Conservation (phyloP, 2,113 vertebrate genomes). For the Progne subis region DNA sequence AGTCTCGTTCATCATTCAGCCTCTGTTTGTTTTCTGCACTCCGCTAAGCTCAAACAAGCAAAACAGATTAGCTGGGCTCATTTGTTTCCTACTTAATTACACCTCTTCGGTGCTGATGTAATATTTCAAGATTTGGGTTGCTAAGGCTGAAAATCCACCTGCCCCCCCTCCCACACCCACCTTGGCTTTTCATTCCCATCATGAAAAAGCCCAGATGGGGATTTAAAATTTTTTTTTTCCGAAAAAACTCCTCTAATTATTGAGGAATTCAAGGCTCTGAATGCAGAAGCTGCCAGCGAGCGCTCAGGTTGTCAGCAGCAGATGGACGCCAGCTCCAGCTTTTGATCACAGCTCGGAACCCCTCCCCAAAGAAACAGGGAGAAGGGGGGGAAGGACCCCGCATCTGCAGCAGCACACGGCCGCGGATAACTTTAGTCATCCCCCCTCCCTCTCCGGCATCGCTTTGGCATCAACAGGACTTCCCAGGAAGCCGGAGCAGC, state of each 20-base stretch:
- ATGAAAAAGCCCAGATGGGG: slow-evolving; percentile 62
- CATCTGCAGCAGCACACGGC: slow-evolving; percentile 34
- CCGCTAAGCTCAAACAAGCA: slow-evolving; percentile 63
- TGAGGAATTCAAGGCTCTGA: slow-evolving; percentile 38
- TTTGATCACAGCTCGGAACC: slow-evolving; percentile 3
- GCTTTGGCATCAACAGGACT: slow-evolving; percentile 46
- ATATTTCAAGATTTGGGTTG: slow-evolving; percentile 58
- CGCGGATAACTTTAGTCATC: neutral
- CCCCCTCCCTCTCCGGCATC: neutral
- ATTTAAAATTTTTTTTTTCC: neutral
- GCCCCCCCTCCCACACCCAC: slow-evolving; percentile 62
- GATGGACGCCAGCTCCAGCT: slow-evolving; percentile 49
- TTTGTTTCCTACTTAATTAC: slow-evolving; percentile 69
- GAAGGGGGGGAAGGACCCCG: neutral
- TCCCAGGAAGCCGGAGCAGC: slow-evolving; percentile 57
- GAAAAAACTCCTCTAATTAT: slow-evolving; percentile 37
- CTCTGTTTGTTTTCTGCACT: slow-evolving; percentile 67
- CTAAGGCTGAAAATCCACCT: slow-evolving; percentile 67
- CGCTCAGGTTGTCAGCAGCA: slow-evolving; percentile 60
- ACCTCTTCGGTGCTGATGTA: slow-evolving; percentile 54
- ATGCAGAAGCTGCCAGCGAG: slow-evolving; percentile 44
- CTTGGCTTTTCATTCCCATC: slow-evolving; percentile 61
- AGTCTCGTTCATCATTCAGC: slow-evolving; percentile 50
- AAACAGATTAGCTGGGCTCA: slow-evolving; percentile 65
- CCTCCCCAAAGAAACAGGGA: neutral